Evolutionary conservation across 2,797 vertebrate species (phyloP).

Genomic region (Erethizon dorsatum): DNA sequence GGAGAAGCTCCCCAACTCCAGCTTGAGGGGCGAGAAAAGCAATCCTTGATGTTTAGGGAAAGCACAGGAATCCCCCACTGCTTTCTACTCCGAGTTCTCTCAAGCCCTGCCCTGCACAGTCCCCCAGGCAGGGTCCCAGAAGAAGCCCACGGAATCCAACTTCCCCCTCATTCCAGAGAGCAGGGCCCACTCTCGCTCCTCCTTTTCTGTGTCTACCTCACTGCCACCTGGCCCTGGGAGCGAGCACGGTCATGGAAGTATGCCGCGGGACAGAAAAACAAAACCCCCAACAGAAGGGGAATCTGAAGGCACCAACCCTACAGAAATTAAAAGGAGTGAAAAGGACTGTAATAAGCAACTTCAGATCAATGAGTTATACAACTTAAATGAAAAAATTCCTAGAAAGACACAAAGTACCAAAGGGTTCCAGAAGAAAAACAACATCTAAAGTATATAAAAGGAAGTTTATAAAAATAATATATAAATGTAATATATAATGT

Average conservation of each 20-base stretch:
- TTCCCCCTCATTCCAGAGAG: neutral
- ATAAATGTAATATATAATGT: neutral
- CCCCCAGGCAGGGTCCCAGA: neutral
- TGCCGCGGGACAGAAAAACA: neutral
- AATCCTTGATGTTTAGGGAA: conserved; percentile 9
- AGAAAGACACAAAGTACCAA: conserved; percentile 53
- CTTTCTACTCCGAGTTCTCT: neutral
- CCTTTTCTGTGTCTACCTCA: neutral
- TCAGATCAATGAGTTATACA: neutral
- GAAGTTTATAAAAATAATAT: neutral
- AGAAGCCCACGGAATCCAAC: neutral
- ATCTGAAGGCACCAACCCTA: neutral
- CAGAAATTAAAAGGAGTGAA: conserved; percentile 32
- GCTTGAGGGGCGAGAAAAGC: neutral
- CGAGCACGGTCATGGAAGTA: neutral
- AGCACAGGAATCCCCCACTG: neutral
- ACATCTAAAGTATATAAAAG: neutral
- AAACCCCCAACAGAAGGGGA: neutral
- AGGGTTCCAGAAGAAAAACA: conserved; percentile 41
- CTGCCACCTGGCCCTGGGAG: neutral
- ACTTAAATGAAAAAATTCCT: conserved; percentile 56
- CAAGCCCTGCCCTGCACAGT: neutral
- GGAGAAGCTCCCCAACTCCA: neutral
- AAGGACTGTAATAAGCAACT: neutral
- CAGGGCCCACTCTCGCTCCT: neutral